Evolutionary conservation across 2,797 vertebrate genomes (phyloP).

Genomic region (Brachyalestes nurse): DNA sequence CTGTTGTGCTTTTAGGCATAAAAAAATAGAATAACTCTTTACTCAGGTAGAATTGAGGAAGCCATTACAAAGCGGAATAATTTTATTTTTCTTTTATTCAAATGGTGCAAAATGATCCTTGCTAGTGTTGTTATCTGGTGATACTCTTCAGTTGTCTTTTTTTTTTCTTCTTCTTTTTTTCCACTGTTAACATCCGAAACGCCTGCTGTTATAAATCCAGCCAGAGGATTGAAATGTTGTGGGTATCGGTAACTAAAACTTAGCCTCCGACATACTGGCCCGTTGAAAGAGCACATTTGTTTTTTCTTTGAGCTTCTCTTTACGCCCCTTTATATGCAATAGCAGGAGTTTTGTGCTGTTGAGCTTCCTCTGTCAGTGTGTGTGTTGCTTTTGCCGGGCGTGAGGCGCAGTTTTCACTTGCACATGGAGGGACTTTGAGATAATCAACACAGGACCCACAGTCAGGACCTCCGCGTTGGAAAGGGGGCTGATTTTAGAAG

Average conservation of each 20-base stretch:
- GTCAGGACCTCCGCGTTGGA: not conserved
- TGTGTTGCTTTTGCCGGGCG: not conserved
- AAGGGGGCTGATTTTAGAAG: not conserved
- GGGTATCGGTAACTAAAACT: not conserved
- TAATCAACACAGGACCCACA: not conserved
- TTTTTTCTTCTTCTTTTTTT: no score
- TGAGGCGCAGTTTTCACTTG: not conserved
- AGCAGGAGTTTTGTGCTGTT: not conserved
- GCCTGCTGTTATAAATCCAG: not conserved
- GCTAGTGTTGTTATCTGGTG: not conserved
- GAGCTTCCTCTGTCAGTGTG: not conserved
- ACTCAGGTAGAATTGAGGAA: conserved; percentile 64
- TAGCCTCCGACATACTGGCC: not conserved
- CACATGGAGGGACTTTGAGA: not conserved
- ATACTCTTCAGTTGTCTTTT: not conserved
- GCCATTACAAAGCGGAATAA: conserved; percentile 75
- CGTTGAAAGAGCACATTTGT: not conserved
- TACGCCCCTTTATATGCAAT: conserved; percentile 22
- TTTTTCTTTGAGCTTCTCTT: not conserved
- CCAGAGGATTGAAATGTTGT: not conserved
- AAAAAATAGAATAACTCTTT: conserved; percentile 38
- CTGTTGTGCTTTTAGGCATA: conserved; percentile 71
- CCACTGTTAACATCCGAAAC: not conserved
- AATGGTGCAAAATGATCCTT: conserved; percentile 5
- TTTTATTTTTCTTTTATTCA: conserved; percentile 59